Evolutionary conservation across 2,113 vertebrate species (phyloP), one percentile per base, ranked within the genome.

Genomic region (Poecile atricapillus): DNA sequence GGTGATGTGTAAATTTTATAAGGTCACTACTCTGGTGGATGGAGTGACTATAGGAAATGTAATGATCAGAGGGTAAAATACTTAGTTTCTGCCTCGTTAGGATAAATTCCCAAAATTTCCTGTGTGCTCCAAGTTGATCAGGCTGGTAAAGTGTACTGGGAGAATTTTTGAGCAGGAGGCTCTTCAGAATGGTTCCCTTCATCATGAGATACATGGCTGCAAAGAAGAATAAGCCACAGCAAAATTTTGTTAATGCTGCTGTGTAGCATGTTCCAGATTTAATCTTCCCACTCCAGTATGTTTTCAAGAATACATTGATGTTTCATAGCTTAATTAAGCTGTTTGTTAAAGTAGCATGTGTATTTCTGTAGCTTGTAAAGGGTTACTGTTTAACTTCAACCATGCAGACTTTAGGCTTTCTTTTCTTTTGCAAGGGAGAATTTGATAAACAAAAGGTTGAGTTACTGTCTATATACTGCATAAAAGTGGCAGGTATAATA

Each of bases 11-110:
- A 43, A n/a, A 23, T 46, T 47, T 60, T 16, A 1, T 28, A 20
- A 81, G 22, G 15, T 52, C 20, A 19, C 11, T 8, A 0, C 1
- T 77, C 77, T 8, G 5, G 8, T 5, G 50, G 46, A 5, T 5
- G 2, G 14, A 4, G 2, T 37, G 15, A 8, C 22, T 20, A 1
- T 47, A 31, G 65, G 13, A 58, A 73, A 16, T 37, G 33, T 14
- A 43, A 10, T 13, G 12, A 22, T 58, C 23, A 17, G 41, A 55
- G 33, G 13, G 8, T 77, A 7, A 83, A 82, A n/a, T n/a, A 31
- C 2, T 25, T 4, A 5, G 5, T 46, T 86, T 69, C 5, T 63
- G 19, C 75, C 15, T 71, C 4, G 0, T 35, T 63, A 31, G 69
- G 33, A 41, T 31, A 35, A 53, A 23, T 14, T 24, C 20, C 14